These are phyloP conservation scores for Congeria kusceri DNA, from an alignment of 2,888 invertebrate genomes.

Conservation along the genomic window DNA sequence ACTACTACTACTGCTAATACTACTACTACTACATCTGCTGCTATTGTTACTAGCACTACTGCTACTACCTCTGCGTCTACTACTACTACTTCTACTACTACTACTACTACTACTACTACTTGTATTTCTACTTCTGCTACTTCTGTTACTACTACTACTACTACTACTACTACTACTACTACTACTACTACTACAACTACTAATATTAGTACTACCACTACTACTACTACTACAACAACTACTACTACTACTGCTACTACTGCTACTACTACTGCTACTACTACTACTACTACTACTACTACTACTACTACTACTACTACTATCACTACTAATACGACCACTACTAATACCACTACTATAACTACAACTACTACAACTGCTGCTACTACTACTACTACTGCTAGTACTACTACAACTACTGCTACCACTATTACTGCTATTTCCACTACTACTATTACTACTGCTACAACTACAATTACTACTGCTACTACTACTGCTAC, in stretches of 20 bases:
- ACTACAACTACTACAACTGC: conserved; percentile 4
- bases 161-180: conserved; percentile 1
- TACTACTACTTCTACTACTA: background rate
- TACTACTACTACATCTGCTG: too few relatives aligned
- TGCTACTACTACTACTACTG: conserved; percentile 9
- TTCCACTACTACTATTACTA: too few relatives aligned
- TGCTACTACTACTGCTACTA: conserved; percentile 12
- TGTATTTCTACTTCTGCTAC: too few relatives aligned
- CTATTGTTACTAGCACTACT: too few relatives aligned
- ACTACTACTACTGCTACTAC: conserved; percentile 1
- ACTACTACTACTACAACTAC: conserved; percentile 19
- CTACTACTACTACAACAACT: conserved; percentile 13
- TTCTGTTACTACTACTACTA: conserved; percentile 12
- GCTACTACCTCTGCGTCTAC: too few relatives aligned
- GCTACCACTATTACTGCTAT: conserved; percentile 4
- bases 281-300: conserved; percentile 14
- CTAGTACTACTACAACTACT: conserved; percentile 9
- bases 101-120: background rate
- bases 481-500: too few relatives aligned
- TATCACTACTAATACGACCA: too few relatives aligned
- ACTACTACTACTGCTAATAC: too few relatives aligned
- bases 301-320: conserved; percentile 11
- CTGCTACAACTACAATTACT: too few relatives aligned
- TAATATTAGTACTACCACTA: conserved; percentile 6
- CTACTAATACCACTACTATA: too few relatives aligned